Evolutionary conservation across 35 echinoderm and acorn worm genomes (phyloP).

Genomic region (Holothuria glaberrima): DNA sequence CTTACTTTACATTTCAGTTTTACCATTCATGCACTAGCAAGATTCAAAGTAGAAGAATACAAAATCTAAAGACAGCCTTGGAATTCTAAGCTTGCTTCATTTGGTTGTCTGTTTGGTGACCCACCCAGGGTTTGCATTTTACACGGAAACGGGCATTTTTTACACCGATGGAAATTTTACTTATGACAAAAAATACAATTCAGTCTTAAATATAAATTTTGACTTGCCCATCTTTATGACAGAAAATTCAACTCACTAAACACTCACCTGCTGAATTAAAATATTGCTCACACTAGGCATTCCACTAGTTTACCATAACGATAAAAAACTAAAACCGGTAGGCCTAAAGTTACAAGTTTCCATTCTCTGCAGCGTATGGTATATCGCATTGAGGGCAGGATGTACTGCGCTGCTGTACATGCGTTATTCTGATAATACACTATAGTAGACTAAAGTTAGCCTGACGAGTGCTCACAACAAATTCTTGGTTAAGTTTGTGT

Average conservation of each 20-base stretch:
- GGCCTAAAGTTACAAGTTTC: constrained; percentile 19
- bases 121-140: neutral
- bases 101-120: too few relatives aligned
- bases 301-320: neutral
- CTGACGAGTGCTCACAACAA: constrained; percentile 9
- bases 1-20: too few relatives aligned
- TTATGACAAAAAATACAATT: neutral
- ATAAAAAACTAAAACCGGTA: constrained; percentile 1
- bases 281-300: too few relatives aligned
- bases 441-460: constrained; percentile 9
- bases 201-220: neutral
- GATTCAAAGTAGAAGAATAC: too few relatives aligned
- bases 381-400: constrained; percentile 3
- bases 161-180: constrained; percentile 1
- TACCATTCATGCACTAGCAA: too few relatives aligned
- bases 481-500: neutral
- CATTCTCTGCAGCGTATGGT: constrained; percentile 13
- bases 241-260: neutral
- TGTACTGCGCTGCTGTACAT: neutral
- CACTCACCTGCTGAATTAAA: too few relatives aligned
- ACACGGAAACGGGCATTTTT: neutral
- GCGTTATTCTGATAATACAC: neutral
- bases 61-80: too few relatives aligned
- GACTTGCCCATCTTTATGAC: too few relatives aligned
- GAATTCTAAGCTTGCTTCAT: too few relatives aligned